phyloP scores from a whole-genome alignment of 2,797 vertebrate genomes.

The Carapus acus region DNA sequence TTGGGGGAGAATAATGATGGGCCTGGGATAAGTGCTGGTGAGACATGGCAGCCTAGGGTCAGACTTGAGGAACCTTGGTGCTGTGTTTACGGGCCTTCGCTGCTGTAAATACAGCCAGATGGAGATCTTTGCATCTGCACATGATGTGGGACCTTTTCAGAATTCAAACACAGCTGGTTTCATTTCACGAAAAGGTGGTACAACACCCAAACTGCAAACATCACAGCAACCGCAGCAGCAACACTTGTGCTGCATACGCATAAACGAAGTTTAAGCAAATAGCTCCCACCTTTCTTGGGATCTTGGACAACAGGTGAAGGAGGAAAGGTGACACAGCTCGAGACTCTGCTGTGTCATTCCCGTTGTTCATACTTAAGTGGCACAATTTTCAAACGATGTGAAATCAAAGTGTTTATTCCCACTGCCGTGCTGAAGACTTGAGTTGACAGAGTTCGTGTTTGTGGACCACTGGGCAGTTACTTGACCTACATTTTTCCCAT shows the following conservation, averaged over 20 bases:
- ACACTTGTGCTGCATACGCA: background rate
- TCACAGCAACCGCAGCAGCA: slow-evolving; percentile 11
- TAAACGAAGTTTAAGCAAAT: background rate
- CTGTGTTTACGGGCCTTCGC: slow-evolving; percentile 60
- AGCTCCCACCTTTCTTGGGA: background rate
- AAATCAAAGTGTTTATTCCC: slow-evolving; percentile 25
- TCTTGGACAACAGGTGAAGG: background rate
- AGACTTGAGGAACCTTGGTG: slow-evolving; percentile 60
- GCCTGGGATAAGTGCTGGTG: slow-evolving; percentile 66
- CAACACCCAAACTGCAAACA: no score
- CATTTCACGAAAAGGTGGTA: slow-evolving; percentile 35
- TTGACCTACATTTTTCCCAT: slow-evolving; percentile 71
- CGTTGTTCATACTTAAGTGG: background rate
- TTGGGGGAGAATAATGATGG: slow-evolving; percentile 68
- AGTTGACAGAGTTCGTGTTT: slow-evolving; percentile 65
- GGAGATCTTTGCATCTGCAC: slow-evolving; percentile 59
- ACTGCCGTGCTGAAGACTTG: slow-evolving; percentile 11
- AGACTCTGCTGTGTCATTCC: background rate
- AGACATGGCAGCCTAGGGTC: slow-evolving; percentile 65
- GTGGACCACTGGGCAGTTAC: slow-evolving; percentile 44
- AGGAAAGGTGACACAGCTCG: background rate
- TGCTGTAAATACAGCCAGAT: slow-evolving; percentile 62
- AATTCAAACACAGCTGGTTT: slow-evolving; percentile 45
- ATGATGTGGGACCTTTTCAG: slow-evolving; percentile 41
- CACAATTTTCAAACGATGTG: slow-evolving; percentile 27